phyloP scores from a whole-genome alignment of 2,113 vertebrate genomes.

The Pantherophis guttatus region DNA sequence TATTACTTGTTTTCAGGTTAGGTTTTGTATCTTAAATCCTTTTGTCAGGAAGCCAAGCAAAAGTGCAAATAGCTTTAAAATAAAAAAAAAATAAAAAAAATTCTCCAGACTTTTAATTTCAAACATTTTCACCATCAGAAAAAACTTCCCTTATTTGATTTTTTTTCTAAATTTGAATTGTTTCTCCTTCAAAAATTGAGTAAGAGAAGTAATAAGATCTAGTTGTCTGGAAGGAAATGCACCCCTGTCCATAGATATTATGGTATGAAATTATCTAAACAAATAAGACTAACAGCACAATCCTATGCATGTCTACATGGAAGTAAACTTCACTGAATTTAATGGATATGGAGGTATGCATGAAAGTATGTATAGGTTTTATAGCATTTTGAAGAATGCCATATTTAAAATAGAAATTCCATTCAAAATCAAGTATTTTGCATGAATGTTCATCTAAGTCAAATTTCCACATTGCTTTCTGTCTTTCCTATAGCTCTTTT shows the following conservation, averaged over 20 bases:
- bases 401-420: neutral
- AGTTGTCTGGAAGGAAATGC: neutral
- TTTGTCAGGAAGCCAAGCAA: neutral
- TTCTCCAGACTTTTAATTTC: neutral
- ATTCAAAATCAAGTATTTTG: neutral
- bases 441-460: neutral
- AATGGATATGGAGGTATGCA: neutral
- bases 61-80: neutral
- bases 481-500: constrained; percentile 5
- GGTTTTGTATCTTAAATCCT: neutral
- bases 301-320: neutral
- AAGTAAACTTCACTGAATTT: neutral
- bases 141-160: neutral
- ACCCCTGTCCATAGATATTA: neutral
- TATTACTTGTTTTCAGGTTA: neutral
- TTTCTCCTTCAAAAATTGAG: constrained; percentile 16
- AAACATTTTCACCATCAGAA: neutral
- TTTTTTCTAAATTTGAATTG: neutral
- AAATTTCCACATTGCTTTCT: neutral
- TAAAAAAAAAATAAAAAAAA: neutral
- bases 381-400: neutral
- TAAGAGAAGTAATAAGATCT: neutral
- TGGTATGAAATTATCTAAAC: neutral
- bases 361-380: neutral
- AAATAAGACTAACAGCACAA: neutral